These are phyloP conservation scores for Leptinotarsa haldemani DNA, from an alignment of 2,888 invertebrate species.

Conservation along the genomic window DNA sequence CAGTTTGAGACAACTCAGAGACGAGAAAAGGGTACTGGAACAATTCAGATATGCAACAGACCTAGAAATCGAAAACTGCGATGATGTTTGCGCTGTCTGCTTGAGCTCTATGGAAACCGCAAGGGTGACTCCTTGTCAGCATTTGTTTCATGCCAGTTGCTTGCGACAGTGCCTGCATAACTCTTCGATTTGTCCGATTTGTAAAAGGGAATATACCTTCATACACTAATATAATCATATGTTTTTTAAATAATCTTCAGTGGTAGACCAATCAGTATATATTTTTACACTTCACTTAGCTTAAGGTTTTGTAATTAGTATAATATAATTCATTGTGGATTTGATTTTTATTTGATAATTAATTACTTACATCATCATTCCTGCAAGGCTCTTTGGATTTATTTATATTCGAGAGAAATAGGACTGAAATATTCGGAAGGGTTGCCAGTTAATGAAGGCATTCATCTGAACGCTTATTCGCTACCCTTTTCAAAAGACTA, in stretches of 20 bases:
- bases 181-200: slow-evolving; percentile 79
- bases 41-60: slow-evolving; percentile 74
- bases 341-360: too few relatives aligned
- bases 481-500: too few relatives aligned
- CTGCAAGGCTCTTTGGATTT: too few relatives aligned
- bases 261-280: slow-evolving; percentile 30
- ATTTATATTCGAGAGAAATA: too few relatives aligned
- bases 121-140: slow-evolving; percentile 82
- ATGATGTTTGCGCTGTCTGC: slow-evolving; percentile 85
- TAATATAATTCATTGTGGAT: too few relatives aligned
- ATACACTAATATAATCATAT: slow-evolving; percentile 45
- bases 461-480: too few relatives aligned
- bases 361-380: too few relatives aligned
- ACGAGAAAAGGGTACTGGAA: slow-evolving; percentile 73
- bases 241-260: slow-evolving; percentile 11
- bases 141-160: slow-evolving; percentile 84
- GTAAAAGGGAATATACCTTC: slow-evolving; percentile 74
- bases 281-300: slow-evolving; percentile 31
- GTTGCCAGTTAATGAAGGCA: too few relatives aligned
- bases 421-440: too few relatives aligned
- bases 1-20: slow-evolving; percentile 69
- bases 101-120: slow-evolving; percentile 78
- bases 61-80: slow-evolving; percentile 75
- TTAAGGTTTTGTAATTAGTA: slow-evolving; percentile 29
- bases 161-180: slow-evolving; percentile 78